Evolutionary conservation across 2,888 invertebrate species (phyloP), one percentile per base, ranked within the genome.

Genomic region (Papilio elwesi): DNA sequence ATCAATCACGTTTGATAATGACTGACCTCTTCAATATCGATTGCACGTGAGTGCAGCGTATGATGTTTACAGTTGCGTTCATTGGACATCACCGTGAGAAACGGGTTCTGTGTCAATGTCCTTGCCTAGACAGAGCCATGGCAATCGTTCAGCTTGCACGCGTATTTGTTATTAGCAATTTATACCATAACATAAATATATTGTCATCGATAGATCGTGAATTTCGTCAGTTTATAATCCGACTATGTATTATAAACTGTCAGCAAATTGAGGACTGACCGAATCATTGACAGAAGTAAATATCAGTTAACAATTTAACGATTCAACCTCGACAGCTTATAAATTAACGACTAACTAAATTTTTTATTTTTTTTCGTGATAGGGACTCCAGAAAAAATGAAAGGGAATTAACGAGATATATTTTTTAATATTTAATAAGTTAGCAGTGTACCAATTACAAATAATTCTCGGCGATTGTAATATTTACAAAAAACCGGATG

Each of bases 101-200:
- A 36, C 57, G 57, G 36, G 57, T 57, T 57, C 13, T 53, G 53
- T 36, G 57, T 57, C 57, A 57, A 57, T 36, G 57, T 12, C 36
- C 57, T 53, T 57, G 36, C 26, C 36, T 15, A 53, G 3, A n/a
- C 52, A 13, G 36, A 57, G 5, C 26, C 1, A 4, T 4, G 26
- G 26, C 36, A 57, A 36, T 4, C 7, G 57, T 1, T 36, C 36
- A 57, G 13, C n/a, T 57, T 13, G 26, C 55, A 13, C 26, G 4
- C 26, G 16, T 15, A 53, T 53, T 53, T 15, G 11, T 10, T 4
- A 57, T 57, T 7, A 36, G 12, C 12, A 8, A 57, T 57, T 11
- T 26, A 12, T 11, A 53, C 16, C 53, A 26, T 26, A 26, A 26
- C 26, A 26, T 26, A 26, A 26, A 26, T 26, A 26, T 26, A 4